Evolutionary conservation across 2,888 invertebrate genomes (phyloP).

Genomic region (Tiliacea citrago): DNA sequence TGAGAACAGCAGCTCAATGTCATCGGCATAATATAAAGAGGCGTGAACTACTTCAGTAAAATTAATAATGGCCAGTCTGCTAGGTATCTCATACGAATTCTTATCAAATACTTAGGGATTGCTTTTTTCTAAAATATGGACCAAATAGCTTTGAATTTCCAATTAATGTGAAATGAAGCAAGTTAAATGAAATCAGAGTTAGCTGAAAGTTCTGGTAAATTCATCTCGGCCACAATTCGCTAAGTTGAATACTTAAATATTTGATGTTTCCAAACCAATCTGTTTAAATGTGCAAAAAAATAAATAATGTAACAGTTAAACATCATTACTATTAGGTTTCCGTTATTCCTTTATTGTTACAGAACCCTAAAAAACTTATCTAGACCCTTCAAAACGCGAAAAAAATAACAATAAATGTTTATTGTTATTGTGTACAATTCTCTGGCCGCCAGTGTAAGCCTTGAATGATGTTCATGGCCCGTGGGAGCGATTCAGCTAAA

Average conservation of each 20-base stretch:
- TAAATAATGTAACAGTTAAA: not conserved
- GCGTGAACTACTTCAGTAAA: not conserved
- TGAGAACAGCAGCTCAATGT: too few species aligned
- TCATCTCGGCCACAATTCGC: not conserved
- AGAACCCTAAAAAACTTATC: conserved; percentile 47
- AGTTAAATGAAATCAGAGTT: conserved; percentile 20
- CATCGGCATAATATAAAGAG: not conserved
- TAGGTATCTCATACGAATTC: not conserved
- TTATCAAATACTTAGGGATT: not conserved
- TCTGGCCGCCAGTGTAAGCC: conserved; percentile 49
- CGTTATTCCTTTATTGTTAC: not conserved
- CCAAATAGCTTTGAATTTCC: not conserved
- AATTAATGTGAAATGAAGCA: not conserved
- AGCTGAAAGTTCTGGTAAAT: conserved; percentile 6
- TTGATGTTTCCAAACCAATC: too few species aligned
- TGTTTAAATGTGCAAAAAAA: not conserved
- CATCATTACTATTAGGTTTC: not conserved
- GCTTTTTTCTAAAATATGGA: not conserved
- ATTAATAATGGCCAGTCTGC: not conserved
- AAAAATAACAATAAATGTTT: conserved; percentile 62
- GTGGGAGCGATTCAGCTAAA: conserved; percentile 63
- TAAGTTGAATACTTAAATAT: not conserved
- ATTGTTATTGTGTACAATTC: conserved; percentile 62
- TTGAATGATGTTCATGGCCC: conserved; percentile 62
- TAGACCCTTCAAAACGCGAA: conserved; percentile 50